These are phyloP conservation scores for Nasonia oneida DNA, from an alignment of 2,888 invertebrate species.

Conservation along the genomic window DNA sequence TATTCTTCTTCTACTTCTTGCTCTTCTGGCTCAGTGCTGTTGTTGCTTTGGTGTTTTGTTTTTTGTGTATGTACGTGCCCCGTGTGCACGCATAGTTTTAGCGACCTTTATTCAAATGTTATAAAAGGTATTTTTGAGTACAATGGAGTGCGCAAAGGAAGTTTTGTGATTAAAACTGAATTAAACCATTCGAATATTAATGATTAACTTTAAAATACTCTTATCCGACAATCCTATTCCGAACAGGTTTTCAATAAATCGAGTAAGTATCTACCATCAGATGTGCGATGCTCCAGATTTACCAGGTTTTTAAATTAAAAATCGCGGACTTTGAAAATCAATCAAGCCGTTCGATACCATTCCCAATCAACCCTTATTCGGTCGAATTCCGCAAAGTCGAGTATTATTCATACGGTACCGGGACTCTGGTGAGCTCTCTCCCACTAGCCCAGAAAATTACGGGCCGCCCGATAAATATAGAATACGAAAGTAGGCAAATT, in stretches of 20 bases:
- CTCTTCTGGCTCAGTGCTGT: background rate
- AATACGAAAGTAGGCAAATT: slow-evolving; percentile 32
- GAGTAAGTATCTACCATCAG: no score
- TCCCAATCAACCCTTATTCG: background rate
- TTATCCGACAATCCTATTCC: no score
- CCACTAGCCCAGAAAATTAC: slow-evolving; percentile 28
- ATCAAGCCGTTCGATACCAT: background rate
- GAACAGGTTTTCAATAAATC: no score
- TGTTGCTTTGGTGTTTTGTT: background rate
- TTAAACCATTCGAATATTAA: no score
- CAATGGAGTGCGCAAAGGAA: no score
- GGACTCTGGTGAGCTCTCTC: background rate
- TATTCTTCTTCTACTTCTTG: background rate
- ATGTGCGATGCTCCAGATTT: no score
- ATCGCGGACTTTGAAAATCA: background rate
- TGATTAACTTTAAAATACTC: no score
- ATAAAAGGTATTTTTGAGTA: background rate
- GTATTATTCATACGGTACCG: background rate
- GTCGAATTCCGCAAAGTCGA: no score
- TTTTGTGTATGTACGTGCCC: background rate
- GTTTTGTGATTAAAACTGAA: no score
- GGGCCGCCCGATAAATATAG: background rate
- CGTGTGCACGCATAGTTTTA: background rate
- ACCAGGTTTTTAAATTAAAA: no score
- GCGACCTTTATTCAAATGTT: background rate